phyloP scores from a whole-genome alignment of 2,888 invertebrate species.

The Hyposoter dolosus region DNA sequence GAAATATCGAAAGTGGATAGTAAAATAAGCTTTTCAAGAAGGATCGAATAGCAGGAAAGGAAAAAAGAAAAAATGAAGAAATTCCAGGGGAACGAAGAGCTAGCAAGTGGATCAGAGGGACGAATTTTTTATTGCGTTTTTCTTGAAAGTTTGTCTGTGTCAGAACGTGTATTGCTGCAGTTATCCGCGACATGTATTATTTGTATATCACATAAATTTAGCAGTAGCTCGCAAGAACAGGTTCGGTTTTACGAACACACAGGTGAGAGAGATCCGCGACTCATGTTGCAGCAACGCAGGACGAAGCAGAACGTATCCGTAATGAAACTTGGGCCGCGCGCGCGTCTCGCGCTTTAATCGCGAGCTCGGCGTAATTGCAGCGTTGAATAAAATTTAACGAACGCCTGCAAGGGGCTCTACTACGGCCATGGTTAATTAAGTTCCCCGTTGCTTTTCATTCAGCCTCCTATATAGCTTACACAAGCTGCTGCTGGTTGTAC shows the following conservation, averaged over 20 bases:
- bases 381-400: constrained; percentile 69
- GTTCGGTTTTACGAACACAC: constrained; percentile 14
- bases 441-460: constrained; percentile 66
- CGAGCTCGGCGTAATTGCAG: constrained; percentile 65
- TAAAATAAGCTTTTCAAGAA: neutral
- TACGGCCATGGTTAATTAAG: constrained; percentile 66
- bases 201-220: constrained; percentile 16
- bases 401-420: constrained; percentile 57
- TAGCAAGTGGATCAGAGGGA: neutral
- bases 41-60: neutral
- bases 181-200: constrained; percentile 12
- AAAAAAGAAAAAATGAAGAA: neutral
- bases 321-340: constrained; percentile 56
- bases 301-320: constrained; percentile 48
- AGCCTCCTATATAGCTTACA: constrained; percentile 10
- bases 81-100: neutral
- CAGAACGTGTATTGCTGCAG: neutral
- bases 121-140: constrained; percentile 5
- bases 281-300: constrained; percentile 15
- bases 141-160: neutral
- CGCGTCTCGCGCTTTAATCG: constrained; percentile 62
- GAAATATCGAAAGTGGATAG: neutral
- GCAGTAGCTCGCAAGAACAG: neutral
- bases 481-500: neutral
- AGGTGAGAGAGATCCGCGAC: neutral